A percentile compares a stretch with the other conserved stretches of the same genome.
Evolutionary conservation across 2,888 invertebrate genomes (phyloP).

Genomic region (Ornithoptera alexandrae): DNA sequence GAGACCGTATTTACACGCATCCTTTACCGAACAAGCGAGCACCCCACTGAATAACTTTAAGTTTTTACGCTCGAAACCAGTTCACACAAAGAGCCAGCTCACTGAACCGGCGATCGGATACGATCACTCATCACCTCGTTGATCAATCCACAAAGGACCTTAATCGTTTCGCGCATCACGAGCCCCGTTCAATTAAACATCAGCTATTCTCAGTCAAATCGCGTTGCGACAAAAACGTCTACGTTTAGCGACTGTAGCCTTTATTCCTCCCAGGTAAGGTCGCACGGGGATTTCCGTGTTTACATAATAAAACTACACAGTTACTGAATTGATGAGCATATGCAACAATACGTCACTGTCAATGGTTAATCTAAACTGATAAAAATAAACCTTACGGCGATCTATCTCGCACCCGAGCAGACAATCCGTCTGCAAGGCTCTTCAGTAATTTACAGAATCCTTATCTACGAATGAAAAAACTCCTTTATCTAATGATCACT

Average conservation of each 20-base stretch:
- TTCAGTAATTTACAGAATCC: too few relatives aligned
- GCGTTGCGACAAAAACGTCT: conserved; percentile 4
- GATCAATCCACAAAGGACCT: conserved; percentile 31
- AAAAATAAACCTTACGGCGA: conserved; percentile 12
- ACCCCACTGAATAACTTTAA: too few relatives aligned
- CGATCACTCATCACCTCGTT: conserved; percentile 54
- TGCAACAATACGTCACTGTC: conserved; percentile 18
- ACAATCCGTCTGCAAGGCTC: background rate
- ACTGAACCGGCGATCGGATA: conserved; percentile 13
- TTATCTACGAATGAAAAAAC: too few relatives aligned
- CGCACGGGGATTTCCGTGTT: background rate
- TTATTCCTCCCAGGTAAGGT: conserved; percentile 4
- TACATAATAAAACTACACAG: conserved; percentile 1
- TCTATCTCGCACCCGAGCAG: conserved; percentile 8
- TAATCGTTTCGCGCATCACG: conserved; percentile 39
- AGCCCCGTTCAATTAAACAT: conserved; percentile 32
- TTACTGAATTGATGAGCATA: conserved; percentile 10
- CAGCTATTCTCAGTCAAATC: conserved; percentile 37
- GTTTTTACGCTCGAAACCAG: background rate
- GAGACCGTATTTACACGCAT: too few relatives aligned
- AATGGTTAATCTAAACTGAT: conserved; percentile 14
- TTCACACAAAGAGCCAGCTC: conserved; percentile 16
- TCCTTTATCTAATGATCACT: too few relatives aligned
- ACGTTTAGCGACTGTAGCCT: conserved; percentile 3
- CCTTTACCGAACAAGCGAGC: too few relatives aligned